A percentile compares a stretch with the other conserved stretches of the same genome.
Conservation (phyloP, 2,113 vertebrate genomes). For the Stictonetta naevosa region DNA sequence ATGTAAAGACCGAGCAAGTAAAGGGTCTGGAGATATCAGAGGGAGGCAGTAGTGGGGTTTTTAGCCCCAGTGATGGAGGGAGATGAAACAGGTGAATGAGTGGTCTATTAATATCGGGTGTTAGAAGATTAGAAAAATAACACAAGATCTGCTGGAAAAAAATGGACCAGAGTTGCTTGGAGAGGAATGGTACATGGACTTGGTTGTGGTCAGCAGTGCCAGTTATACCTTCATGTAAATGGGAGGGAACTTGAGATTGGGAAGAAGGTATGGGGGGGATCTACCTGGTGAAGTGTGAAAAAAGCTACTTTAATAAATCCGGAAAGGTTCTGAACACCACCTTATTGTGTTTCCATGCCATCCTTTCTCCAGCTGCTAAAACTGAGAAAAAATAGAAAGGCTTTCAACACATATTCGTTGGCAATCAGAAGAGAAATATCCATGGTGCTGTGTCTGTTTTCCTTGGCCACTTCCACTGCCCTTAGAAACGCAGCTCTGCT, state of each 20-base stretch:
- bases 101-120: not conserved
- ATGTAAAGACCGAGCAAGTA: not conserved
- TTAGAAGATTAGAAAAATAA: not conserved
- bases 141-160: not conserved
- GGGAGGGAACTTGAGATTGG: not conserved
- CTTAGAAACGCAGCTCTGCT: not conserved
- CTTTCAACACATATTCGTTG: not conserved
- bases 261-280: not conserved
- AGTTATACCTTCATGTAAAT: not conserved
- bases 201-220: not conserved
- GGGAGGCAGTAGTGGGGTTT: not conserved
- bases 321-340: not conserved
- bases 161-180: not conserved
- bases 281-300: not conserved
- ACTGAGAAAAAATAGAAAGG: not conserved
- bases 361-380: not conserved
- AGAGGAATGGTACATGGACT: not conserved
- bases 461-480: not conserved
- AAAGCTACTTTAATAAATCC: not conserved
- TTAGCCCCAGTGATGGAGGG: not conserved
- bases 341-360: not conserved
- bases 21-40: not conserved
- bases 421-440: not conserved
- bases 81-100: not conserved
- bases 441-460: not conserved